Base-by-base conservation (phyloP, 2,113 vertebrate species). In the Cricetomys ansorgei region DNA sequence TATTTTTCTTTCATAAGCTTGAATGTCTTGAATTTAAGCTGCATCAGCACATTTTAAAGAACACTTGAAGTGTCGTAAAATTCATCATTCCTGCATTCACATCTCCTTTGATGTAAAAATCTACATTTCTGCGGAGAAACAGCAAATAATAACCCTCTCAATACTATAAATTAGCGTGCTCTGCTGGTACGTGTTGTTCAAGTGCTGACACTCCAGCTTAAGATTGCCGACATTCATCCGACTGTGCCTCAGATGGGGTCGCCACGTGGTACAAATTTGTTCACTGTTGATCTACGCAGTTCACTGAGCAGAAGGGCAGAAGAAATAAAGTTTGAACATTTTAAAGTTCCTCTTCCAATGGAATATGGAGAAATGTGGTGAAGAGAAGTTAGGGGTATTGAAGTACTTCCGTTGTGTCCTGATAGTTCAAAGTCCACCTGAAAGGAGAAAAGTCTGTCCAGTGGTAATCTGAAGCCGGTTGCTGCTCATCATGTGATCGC, bases 21-120 rank as follows among this genome's bases (percentile, higher is more conserved):
- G 92, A 83, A 79, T 89, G 72, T 91, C 62, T 91, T 65, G 55
- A 70, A 94, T 97, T 94, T 70, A 83, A 95, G 55, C 70, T 65
- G 45, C 37, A 85, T 85, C 45, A 72, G 31, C 77, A 77, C 53
- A 96, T 93, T 84, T 80, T 79, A 67, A 83, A 91, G 83, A 94
- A 34, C 64, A 96, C 77, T 21, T 93, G 69, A 94, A 80, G 69
- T 72, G 59, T 17, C 90, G 29, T 91, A 94, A 94, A 97, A 90
- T 95, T 94, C 92, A 96, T 97, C 95, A 96, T 57, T 93, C 79
- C 62, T 80, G 37, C 45, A 97, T 96, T 97, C 93, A 97, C 92
- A 96, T 88, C 86, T 69, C 53, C 80, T 96, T 96, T 93, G 89
- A 94, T 67, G 75, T 94, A 88, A 94, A 97, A 91, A 87, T 67